Evolutionary conservation across 2,888 invertebrate genomes (phyloP), one percentile per base, ranked within the genome.

Genomic region (Ennomos quercinarius): DNA sequence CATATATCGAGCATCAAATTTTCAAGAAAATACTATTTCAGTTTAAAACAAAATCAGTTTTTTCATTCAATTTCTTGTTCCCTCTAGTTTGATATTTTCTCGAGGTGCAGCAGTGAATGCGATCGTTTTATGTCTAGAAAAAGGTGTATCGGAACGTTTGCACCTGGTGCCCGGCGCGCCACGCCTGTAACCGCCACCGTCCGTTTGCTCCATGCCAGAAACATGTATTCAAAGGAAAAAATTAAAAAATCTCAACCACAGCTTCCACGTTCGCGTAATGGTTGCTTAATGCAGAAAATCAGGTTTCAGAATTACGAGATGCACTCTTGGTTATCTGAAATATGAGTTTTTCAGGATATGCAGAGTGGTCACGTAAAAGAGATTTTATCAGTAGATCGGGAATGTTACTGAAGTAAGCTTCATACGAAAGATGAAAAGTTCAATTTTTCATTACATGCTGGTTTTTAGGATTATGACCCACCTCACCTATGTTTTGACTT

Each of bases 111-210:
- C 46, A 63, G 63, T 52, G 50, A 64, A 53, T 57, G 51, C 48
- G 48, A 65, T 69, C 61, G 61, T 63, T 69, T 64, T 64, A 65
- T 48, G 55, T 56, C 8, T 44, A 66, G 64, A 81, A 79, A 80
- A 82, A 76, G 68, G 72, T 66, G 71, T 72, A 75, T 80, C 72
- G 78, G 67, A 71, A 73, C 61, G 63, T 75, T 78, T 61, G 74
- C 84, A 83, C 80, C 83, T 82, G 81, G 69, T 66, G 55, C 66
- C 67, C 56, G 66, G 67, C 45, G 35, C 35, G 34, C 47, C 41
- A 27, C 37, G 8, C 34, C 35, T 11, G 10, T 41, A n/a, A 10
- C 49, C 63, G 63, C 48, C 47, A 45, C 62, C 63, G 49, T 10
- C 42, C 50, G 39, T 52, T 52, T 50, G 48, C 54, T 10, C 27